Percentiles rank a stretch among this genome's conserved stretches.
Evolutionary conservation across 2,113 vertebrate species (phyloP).

Genomic region (Clarias magur): DNA sequence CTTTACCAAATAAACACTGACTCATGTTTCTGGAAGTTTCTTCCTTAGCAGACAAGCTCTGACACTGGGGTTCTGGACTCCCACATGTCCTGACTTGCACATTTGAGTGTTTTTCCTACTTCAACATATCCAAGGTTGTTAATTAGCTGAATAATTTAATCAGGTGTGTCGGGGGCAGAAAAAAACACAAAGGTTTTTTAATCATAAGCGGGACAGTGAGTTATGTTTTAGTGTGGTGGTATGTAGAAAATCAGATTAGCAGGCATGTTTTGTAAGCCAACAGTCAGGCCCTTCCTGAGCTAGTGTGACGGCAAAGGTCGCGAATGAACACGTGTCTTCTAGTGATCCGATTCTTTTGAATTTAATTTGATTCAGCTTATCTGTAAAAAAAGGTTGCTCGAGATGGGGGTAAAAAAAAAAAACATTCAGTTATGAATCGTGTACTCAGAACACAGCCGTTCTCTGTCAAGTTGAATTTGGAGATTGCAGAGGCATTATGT

Average conservation of each 20-base stretch:
- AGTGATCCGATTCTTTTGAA: background rate
- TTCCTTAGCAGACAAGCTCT: background rate
- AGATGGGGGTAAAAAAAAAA: no score
- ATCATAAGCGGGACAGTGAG: no score
- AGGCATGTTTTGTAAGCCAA: background rate
- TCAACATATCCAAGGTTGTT: background rate
- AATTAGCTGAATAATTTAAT: background rate
- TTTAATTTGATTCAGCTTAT: background rate
- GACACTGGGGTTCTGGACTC: background rate
- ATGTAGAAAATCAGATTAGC: background rate
- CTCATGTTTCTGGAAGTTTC: background rate
- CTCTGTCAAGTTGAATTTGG: no score
- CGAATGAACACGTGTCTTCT: background rate
- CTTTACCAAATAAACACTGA: background rate
- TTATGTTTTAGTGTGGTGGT: background rate
- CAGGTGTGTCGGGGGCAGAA: background rate
- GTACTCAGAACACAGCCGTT: no score
- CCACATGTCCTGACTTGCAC: background rate
- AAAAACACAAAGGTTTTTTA: background rate
- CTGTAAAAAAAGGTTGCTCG: no score
- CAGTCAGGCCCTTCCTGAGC: background rate
- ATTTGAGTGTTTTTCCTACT: background rate
- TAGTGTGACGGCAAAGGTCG: background rate
- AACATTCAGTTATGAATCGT: no score
- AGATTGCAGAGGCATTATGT: no score